phyloP scores from a whole-genome alignment of 1,140 invertebrate species.

The Drosophila kikkawai region DNA sequence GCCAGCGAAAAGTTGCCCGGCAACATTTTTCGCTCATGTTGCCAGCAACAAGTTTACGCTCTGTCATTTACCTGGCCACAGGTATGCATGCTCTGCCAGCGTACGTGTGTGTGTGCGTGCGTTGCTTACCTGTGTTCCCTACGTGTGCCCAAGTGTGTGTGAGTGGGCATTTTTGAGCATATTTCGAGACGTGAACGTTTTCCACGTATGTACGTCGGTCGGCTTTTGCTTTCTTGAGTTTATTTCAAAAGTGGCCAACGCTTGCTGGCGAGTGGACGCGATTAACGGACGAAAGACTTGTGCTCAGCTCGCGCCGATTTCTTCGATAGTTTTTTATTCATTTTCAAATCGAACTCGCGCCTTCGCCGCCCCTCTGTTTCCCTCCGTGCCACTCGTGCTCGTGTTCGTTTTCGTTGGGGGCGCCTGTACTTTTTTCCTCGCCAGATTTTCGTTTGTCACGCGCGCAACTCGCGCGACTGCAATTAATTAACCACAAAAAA shows the following conservation, averaged over 20 bases:
- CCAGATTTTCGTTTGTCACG: slow-evolving; percentile 59
- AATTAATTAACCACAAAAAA: slow-evolving; percentile 38
- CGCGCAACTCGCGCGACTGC: slow-evolving; percentile 62
- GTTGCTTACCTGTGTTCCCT: slow-evolving; percentile 53
- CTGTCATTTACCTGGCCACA: slow-evolving; percentile 64
- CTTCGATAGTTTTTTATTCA: slow-evolving; percentile 19
- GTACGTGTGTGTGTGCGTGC: slow-evolving; percentile 12
- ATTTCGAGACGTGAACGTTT: slow-evolving; percentile 68
- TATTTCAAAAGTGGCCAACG: slow-evolving; percentile 82
- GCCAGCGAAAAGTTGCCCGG: slow-evolving; percentile 72
- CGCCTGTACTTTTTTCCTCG: slow-evolving; percentile 74
- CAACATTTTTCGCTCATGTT: slow-evolving; percentile 82
- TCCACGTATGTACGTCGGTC: slow-evolving; percentile 62
- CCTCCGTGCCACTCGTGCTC: neutral
- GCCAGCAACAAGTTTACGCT: slow-evolving; percentile 78
- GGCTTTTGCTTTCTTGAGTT: slow-evolving; percentile 83
- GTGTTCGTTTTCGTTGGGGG: slow-evolving; percentile 56
- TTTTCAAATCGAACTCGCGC: slow-evolving; percentile 13
- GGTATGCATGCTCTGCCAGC: slow-evolving; percentile 25
- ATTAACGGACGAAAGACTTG: slow-evolving; percentile 75
- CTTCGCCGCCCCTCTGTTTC: slow-evolving; percentile 2
- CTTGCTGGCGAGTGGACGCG: slow-evolving; percentile 82
- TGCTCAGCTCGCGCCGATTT: slow-evolving; percentile 26
- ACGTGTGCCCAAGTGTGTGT: slow-evolving; percentile 17
- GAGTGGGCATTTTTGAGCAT: slow-evolving; percentile 68